Evolutionary conservation across 2,888 invertebrate species (phyloP).

Genomic region (Mesochorus sp.): DNA sequence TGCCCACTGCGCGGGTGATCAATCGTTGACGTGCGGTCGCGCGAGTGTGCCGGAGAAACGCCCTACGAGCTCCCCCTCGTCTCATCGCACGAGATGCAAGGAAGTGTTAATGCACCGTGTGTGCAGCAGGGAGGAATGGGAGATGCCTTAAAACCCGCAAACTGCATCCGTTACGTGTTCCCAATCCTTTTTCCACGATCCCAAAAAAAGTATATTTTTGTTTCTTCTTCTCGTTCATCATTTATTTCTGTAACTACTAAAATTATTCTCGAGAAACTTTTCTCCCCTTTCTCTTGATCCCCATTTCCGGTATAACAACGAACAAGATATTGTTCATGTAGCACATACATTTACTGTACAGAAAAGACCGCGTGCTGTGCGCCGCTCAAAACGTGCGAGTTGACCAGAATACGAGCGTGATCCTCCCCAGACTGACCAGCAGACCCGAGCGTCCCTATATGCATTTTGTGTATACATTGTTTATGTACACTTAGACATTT

Average conservation of each 20-base stretch:
- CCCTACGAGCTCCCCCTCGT: slow-evolving; percentile 1
- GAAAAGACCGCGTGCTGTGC: slow-evolving; percentile 58
- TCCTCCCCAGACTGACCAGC: slow-evolving; percentile 63
- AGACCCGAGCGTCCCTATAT: slow-evolving; percentile 40
- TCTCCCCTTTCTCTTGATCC: background rate
- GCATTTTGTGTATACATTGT: too few relatives aligned
- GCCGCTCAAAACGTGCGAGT: slow-evolving; percentile 73
- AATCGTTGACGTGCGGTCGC: slow-evolving; percentile 42
- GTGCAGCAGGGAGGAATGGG: background rate
- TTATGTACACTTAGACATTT: too few relatives aligned
- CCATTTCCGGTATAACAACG: slow-evolving; percentile 1
- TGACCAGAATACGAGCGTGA: slow-evolving; percentile 72
- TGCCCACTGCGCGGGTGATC: slow-evolving; percentile 33
- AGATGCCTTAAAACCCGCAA: background rate
- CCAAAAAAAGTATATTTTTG: slow-evolving; percentile 46
- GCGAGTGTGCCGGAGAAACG: background rate
- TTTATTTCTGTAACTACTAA: slow-evolving; percentile 27
- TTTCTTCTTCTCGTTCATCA: background rate
- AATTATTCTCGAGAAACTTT: slow-evolving; percentile 6
- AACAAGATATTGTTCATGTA: background rate
- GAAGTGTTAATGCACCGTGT: background rate
- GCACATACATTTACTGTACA: slow-evolving; percentile 18
- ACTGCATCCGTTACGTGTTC: slow-evolving; percentile 37
- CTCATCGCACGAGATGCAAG: background rate
- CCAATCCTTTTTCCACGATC: background rate